A percentile compares a stretch with the other conserved stretches of the same genome.
Conservation (phyloP, 2,888 invertebrate species). For the Drosophila aldrichi region DNA sequence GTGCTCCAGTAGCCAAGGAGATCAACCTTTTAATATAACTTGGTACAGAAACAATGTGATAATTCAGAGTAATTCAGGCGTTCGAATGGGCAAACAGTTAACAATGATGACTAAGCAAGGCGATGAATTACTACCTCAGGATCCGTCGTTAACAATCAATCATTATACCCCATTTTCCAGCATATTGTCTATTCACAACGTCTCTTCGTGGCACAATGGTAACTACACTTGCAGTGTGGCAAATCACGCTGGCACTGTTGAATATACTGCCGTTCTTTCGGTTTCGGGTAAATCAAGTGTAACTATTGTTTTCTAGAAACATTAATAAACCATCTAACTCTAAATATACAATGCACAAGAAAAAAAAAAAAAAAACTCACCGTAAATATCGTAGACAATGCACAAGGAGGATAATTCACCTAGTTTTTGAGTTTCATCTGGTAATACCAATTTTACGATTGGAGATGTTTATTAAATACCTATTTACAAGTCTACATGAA, state of each 20-base stretch:
- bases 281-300: conserved; percentile 86
- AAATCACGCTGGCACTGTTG: conserved; percentile 86
- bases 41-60: conserved; percentile 86
- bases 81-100: conserved; percentile 49
- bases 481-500: background rate
- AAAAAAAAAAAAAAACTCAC: conserved; percentile 40
- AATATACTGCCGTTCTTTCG: conserved; percentile 86
- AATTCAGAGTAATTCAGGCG: conserved; percentile 75
- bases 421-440: conserved; percentile 9
- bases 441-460: background rate
- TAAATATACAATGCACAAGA: conserved; percentile 50
- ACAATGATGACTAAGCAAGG: conserved; percentile 22
- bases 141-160: conserved; percentile 86
- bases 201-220: conserved; percentile 85
- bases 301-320: conserved; percentile 56
- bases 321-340: conserved; percentile 33
- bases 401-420: conserved; percentile 32
- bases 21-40: conserved; percentile 87
- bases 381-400: conserved; percentile 60
- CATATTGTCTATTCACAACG: conserved; percentile 85
- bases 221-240: conserved; percentile 85
- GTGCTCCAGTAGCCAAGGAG: conserved; percentile 87
- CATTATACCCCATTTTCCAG: conserved; percentile 87
- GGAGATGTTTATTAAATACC: background rate
- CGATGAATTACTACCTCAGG: conserved; percentile 61